Percentiles rank a stretch among this genome's conserved stretches.
These are phyloP conservation scores for Lepidurus apus DNA, from an alignment of 1,140 invertebrate species.

Conservation along the genomic window DNA sequence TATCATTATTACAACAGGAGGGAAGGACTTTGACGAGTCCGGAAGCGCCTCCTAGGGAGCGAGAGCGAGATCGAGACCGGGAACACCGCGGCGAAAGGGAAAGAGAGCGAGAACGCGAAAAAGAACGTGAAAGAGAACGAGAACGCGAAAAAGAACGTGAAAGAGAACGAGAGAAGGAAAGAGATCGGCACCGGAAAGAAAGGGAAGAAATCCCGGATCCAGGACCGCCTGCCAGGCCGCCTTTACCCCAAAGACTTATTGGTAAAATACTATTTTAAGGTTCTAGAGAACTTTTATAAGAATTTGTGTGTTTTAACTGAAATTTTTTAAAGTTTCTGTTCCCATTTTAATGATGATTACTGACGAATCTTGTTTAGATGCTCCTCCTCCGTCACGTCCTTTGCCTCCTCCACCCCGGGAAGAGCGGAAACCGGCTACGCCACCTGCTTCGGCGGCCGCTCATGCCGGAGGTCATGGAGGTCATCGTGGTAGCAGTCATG, in stretches of 20 bases:
- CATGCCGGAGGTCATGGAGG: slow-evolving; percentile 34
- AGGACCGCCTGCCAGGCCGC: slow-evolving; percentile 72
- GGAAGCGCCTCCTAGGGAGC: slow-evolving; percentile 35
- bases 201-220: slow-evolving; percentile 63
- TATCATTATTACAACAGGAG: slow-evolving; percentile 50
- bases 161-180: slow-evolving; percentile 35
- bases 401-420: slow-evolving; percentile 77
- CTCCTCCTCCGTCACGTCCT: slow-evolving; percentile 63
- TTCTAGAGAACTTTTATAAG: background rate
- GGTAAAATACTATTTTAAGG: slow-evolving; percentile 46
- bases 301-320: slow-evolving; percentile 15
- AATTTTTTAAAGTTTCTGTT: background rate
- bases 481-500: slow-evolving; percentile 14
- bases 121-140: slow-evolving; percentile 26
- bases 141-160: slow-evolving; percentile 30
- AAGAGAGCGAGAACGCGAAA: slow-evolving; percentile 30
- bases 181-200: slow-evolving; percentile 36
- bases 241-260: slow-evolving; percentile 80
- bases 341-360: background rate
- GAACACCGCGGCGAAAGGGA: slow-evolving; percentile 27
- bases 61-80: slow-evolving; percentile 29
- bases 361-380: slow-evolving; percentile 47
- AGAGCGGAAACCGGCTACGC: slow-evolving; percentile 56
- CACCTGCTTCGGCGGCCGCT: slow-evolving; percentile 48
- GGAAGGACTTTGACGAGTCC: slow-evolving; percentile 60